Percentiles rank a stretch among this genome's conserved stretches.
These are phyloP conservation scores for Scatophagus argus DNA, from an alignment of 2,113 vertebrate genomes.

Conservation along the genomic window DNA sequence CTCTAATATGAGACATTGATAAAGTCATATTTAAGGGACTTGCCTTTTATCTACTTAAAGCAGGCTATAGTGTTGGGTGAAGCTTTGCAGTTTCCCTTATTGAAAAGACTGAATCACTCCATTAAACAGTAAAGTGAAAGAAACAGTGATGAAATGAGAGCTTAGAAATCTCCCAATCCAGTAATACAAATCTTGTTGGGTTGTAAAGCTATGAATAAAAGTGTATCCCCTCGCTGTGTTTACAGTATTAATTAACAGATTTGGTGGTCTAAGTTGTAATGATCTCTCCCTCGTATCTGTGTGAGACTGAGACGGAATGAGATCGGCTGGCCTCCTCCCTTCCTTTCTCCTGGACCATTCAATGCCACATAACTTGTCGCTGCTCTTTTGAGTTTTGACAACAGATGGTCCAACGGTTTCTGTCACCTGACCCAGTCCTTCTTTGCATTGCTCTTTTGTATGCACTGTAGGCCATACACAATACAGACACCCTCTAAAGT, in stretches of 20 bases:
- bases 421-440: slow-evolving; percentile 74
- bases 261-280: slow-evolving; percentile 10
- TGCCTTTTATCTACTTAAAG: neutral
- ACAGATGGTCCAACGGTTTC: slow-evolving; percentile 80
- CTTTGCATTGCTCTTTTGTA: slow-evolving; percentile 28
- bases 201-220: neutral
- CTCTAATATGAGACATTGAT: neutral
- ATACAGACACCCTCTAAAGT: slow-evolving; percentile 13
- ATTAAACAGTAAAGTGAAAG: neutral
- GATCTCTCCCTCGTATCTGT: slow-evolving; percentile 6
- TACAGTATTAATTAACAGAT: neutral
- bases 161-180: neutral
- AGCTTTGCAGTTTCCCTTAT: neutral
- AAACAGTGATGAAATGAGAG: neutral
- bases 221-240: neutral
- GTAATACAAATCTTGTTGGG: neutral
- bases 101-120: slow-evolving; percentile 1
- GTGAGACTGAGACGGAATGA: neutral
- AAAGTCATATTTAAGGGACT: neutral
- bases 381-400: slow-evolving; percentile 73
- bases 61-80: too few relatives aligned
- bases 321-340: slow-evolving; percentile 8
- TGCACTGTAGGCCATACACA: slow-evolving; percentile 25
- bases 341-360: slow-evolving; percentile 29
- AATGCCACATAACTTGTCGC: slow-evolving; percentile 55